phyloP scores from a whole-genome alignment of 92 coral and sea anemone species.

The Porites lobata region DNA sequence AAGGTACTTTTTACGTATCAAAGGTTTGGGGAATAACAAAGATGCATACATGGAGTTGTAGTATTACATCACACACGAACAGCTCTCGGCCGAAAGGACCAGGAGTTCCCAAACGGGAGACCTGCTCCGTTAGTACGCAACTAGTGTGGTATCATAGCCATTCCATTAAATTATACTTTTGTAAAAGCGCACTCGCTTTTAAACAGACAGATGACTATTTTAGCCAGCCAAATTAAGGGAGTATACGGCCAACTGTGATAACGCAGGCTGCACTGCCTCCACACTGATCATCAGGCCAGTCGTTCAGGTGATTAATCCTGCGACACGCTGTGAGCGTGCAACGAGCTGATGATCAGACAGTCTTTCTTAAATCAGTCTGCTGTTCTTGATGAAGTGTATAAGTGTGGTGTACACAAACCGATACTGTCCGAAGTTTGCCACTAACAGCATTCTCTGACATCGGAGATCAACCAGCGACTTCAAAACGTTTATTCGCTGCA shows the following conservation, averaged over 20 bases:
- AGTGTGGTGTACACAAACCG: conserved; percentile 91
- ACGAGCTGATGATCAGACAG: neutral
- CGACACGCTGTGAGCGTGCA: neutral
- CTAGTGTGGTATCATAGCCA: neutral
- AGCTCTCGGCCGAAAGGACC: neutral
- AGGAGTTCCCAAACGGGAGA: neutral
- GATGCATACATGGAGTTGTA: neutral
- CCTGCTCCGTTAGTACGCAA: neutral
- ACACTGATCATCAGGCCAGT: neutral
- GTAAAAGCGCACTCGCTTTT: neutral
- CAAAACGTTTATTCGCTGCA: conserved; percentile 90
- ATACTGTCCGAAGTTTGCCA: conserved; percentile 96
- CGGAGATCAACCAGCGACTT: conserved; percentile 86
- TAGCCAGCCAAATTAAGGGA: neutral
- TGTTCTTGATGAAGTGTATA: conserved; percentile 93
- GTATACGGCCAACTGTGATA: neutral
- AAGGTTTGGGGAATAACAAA: no score
- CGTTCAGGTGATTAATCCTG: neutral
- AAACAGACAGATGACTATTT: neutral
- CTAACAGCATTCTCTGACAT: conserved; percentile 94
- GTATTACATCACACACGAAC: neutral
- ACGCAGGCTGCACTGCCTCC: neutral
- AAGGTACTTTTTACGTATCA: neutral
- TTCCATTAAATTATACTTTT: neutral
- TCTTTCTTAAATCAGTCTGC: conserved; percentile 82